phyloP scores from a whole-genome alignment of 2,797 vertebrate genomes.

The Perodicticus potto region DNA sequence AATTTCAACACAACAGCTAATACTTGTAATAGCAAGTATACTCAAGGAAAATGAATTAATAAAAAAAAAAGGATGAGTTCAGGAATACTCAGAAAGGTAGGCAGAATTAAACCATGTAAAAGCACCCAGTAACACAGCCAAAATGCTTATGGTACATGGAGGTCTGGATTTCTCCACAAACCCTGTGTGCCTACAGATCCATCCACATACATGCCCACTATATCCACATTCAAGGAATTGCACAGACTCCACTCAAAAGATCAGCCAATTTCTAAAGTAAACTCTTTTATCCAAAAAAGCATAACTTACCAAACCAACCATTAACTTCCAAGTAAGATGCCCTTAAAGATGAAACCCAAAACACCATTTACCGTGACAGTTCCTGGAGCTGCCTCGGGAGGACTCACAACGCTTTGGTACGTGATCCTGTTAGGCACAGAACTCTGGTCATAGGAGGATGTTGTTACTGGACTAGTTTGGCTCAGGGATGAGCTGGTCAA shows the following conservation, averaged over 20 bases:
- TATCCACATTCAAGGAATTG: background rate
- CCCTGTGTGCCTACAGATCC: background rate
- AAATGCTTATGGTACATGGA: background rate
- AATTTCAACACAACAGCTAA: background rate
- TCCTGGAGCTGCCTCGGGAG: conserved; percentile 89
- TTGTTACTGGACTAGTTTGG: conserved; percentile 88
- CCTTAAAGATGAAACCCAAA: background rate
- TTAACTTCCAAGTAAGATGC: background rate
- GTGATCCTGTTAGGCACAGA: conserved; percentile 90
- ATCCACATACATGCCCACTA: background rate
- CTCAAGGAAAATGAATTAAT: background rate
- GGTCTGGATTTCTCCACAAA: background rate
- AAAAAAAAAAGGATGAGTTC: background rate
- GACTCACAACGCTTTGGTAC: conserved; percentile 90
- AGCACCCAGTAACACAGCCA: background rate
- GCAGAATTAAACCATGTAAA: background rate
- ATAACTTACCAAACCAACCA: background rate
- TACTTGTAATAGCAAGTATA: background rate
- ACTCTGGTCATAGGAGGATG: conserved; percentile 93
- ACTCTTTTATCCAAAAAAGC: background rate
- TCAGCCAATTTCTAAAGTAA: conserved; percentile 16
- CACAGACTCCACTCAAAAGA: background rate
- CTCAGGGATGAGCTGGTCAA: conserved; percentile 90
- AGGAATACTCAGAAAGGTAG: background rate
- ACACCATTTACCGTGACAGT: conserved; percentile 90